Conservation (phyloP, 23 tunicate species). For the Aplidium turbinatum region DNA sequence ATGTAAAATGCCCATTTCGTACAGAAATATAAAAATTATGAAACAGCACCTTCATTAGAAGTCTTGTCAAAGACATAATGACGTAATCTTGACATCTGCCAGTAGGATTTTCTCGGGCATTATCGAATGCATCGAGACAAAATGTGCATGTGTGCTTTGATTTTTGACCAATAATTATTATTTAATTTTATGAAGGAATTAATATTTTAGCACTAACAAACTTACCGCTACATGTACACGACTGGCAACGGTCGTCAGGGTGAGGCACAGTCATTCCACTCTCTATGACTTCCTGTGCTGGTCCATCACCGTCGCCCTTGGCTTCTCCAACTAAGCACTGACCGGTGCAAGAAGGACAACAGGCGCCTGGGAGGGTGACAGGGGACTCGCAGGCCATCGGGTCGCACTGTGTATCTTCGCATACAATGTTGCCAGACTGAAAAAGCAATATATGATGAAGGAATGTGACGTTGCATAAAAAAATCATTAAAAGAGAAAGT, state of each 20-base stretch:
- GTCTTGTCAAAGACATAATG: no score
- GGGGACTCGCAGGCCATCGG: slow-evolving; percentile 26
- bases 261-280: slow-evolving; percentile 18
- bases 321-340: slow-evolving; percentile 30
- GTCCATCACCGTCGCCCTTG: slow-evolving; percentile 25
- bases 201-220: background rate
- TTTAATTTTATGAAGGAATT: slow-evolving; percentile 3
- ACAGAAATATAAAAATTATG: background rate
- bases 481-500: no score
- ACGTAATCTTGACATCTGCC: no score
- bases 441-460: no score
- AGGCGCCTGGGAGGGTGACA: slow-evolving; percentile 20
- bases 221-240: slow-evolving; percentile 73
- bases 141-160: no score
- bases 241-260: slow-evolving; percentile 55
- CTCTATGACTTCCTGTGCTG: background rate
- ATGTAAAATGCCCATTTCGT: background rate
- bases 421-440: slow-evolving; percentile 59
- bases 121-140: no score
- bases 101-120: no score
- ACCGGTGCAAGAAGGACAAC: slow-evolving; percentile 65
- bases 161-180: no score
- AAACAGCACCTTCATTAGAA: background rate
- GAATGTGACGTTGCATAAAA: no score
- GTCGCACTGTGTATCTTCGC: slow-evolving; percentile 34